Evolutionary conservation across 2,797 vertebrate genomes (phyloP).

Genomic region (Menidia menidia): DNA sequence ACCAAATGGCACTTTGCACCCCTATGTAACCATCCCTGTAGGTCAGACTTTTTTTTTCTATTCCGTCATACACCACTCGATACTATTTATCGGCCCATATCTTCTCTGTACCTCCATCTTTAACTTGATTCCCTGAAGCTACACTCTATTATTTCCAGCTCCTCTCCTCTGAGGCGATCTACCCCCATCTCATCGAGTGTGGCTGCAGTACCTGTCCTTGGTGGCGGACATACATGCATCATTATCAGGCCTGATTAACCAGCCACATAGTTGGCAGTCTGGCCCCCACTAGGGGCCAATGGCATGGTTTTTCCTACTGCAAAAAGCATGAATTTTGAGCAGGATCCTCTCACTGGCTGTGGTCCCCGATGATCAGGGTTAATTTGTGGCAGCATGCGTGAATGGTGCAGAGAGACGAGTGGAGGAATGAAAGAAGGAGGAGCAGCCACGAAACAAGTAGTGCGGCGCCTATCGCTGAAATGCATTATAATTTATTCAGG

Average conservation of each 20-base stretch:
- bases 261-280: conserved; percentile 60
- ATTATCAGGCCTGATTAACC: conserved; percentile 74
- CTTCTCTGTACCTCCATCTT: conserved; percentile 45
- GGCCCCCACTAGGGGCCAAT: conserved; percentile 59
- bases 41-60: conserved; percentile 26
- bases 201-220: conserved; percentile 65
- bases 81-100: conserved; percentile 36
- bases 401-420: conserved; percentile 57
- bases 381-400: conserved; percentile 71
- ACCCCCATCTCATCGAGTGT: conserved; percentile 40
- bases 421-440: conserved; percentile 53
- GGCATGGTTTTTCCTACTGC: conserved; percentile 32
- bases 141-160: conserved; percentile 54
- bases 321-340: conserved; percentile 75
- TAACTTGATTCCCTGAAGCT: conserved; percentile 39
- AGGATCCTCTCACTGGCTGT: conserved; percentile 56
- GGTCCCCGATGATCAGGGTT: conserved; percentile 76
- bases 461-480: conserved; percentile 77
- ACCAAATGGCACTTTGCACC: conserved; percentile 48
- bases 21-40: conserved; percentile 28
- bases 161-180: conserved; percentile 48
- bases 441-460: conserved; percentile 67
- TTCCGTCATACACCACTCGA: conserved; percentile 31
- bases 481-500: conserved; percentile 81
- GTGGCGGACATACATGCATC: conserved; percentile 67